Percentiles rank a stretch among this genome's conserved stretches.
phyloP scores from a whole-genome alignment of 1,140 invertebrate genomes.

The Drosophila albomicans region DNA sequence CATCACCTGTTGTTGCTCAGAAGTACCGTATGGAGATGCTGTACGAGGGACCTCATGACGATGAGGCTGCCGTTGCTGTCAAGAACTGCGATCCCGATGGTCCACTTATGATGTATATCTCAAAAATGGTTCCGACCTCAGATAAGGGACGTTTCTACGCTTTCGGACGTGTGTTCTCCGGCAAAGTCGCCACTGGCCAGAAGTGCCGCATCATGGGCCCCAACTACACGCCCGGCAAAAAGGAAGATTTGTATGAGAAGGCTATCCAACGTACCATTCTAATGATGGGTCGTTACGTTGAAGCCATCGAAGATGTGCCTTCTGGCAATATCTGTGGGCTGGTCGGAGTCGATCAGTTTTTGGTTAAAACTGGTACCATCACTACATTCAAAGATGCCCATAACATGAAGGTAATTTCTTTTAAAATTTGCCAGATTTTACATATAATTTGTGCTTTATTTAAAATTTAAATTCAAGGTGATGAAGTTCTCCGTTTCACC shows the following conservation, averaged over 20 bases:
- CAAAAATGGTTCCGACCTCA: conserved; percentile 99
- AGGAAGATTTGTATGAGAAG: conserved; percentile 99
- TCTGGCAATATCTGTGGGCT: conserved; percentile 99
- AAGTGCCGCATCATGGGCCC: conserved; percentile 99
- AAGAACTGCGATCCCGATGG: conserved; percentile 97
- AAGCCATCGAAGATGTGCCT: conserved; percentile 99
- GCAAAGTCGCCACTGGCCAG: conserved; percentile 96
- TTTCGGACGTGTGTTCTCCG: conserved; percentile 99
- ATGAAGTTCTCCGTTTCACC: conserved; percentile 99
- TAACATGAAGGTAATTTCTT: conserved; percentile 93
- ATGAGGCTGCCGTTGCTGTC: conserved; percentile 96
- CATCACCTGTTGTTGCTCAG: conserved; percentile 99
- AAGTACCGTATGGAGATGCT: conserved; percentile 99
- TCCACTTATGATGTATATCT: conserved; percentile 99
- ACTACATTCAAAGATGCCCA: conserved; percentile 99
- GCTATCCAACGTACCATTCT: conserved; percentile 99
- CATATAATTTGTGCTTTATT: too few species aligned
- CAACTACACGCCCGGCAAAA: conserved; percentile 98
- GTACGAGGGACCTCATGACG: conserved; percentile 98
- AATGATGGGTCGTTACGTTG: conserved; percentile 99
- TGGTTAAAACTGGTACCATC: conserved; percentile 99
- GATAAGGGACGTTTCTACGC: conserved; percentile 99
- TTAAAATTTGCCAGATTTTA: not conserved
- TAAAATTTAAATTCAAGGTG: conserved; percentile 86
- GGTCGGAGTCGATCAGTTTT: conserved; percentile 99